phyloP scores from a whole-genome alignment of 2,797 vertebrate species.

The Poecilia picta region DNA sequence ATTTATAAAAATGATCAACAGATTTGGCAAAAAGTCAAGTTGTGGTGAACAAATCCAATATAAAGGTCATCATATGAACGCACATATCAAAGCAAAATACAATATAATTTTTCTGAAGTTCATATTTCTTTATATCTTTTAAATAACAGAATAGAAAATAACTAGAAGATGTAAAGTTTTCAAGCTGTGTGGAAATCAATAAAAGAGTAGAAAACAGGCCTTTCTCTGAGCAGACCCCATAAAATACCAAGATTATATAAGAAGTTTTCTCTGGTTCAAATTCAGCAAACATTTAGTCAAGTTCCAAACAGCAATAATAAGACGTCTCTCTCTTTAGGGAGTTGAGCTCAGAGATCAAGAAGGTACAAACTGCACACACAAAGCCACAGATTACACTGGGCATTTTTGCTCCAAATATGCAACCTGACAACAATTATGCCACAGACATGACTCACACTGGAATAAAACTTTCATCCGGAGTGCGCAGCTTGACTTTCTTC shows the following conservation, averaged over 20 bases:
- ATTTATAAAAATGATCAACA: neutral
- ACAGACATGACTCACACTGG: constrained; percentile 23
- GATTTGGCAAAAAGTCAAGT: neutral
- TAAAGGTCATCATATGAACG: neutral
- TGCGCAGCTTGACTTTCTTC: constrained; percentile 43
- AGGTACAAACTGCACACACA: constrained; percentile 30
- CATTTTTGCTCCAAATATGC: constrained; percentile 29
- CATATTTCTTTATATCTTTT: neutral
- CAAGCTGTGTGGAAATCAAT: neutral
- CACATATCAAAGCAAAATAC: neutral
- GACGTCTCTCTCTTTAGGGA: constrained; percentile 22
- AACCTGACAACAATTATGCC: constrained; percentile 54
- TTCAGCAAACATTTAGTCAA: constrained; percentile 39
- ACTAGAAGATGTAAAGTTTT: neutral
- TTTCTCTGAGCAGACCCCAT: constrained; percentile 4
- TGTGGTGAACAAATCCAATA: neutral
- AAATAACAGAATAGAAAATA: neutral
- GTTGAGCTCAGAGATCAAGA: constrained; percentile 9
- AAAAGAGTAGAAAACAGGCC: neutral
- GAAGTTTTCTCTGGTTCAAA: constrained; percentile 26
- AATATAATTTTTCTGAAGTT: neutral
- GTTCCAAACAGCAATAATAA: constrained; percentile 24
- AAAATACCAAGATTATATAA: constrained; percentile 29
- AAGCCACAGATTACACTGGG: constrained; percentile 14
- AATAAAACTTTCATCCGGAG: constrained; percentile 44